Base-by-base conservation (phyloP, 2,797 vertebrate species). In the Hydrolagus colliei region DNA sequence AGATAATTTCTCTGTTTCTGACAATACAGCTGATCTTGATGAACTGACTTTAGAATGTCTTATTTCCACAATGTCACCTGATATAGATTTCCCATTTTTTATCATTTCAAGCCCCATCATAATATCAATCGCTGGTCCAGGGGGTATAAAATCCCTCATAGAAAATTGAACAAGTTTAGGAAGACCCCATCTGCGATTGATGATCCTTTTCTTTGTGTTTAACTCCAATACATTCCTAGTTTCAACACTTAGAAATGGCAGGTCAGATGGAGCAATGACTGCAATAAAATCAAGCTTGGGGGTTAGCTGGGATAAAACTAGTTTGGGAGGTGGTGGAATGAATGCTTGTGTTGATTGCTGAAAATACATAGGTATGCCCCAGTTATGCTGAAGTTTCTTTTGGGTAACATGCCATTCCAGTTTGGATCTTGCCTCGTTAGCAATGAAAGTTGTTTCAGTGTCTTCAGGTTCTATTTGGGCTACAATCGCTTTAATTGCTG, bases 381-480 rank as follows among this genome's bases (percentile, higher is more conserved):
- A 75, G 72, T 35, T 73, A 4, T 86, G 18, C 22, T 86, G 68
- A 18, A 86, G 85, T 35, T 75, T 73, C 32, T 63, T 86, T 65
- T 75, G 35, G 63, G n/a, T 75, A 63, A 75, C 27, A 75, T 86
- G 73, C 85, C 85, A 86, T 67, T 86, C 71, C 11, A 86, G 35
- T 12, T 86, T 32, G 22, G 10, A 4, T 86, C 61, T 73, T 20
- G 59, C 6, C 14, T 73, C 13, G 18, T 62, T 10, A n/a, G 27
- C 0, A 72, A 73, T 52, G 27, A 73, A 86, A 73, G 41, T 14
- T 4, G 71, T 86, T 62, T 62, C 52, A 16, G 59, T 72, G 14
- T 32, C 1, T 4, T 32, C 62, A 86, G 85, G 1, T 59, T 75
- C 52, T 27, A 61, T n/a, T 63, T 73, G 22, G 9, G n/a, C 41